Evolutionary conservation across 2,113 vertebrate genomes (phyloP).

Genomic region (Seriola quinqueradiata): DNA sequence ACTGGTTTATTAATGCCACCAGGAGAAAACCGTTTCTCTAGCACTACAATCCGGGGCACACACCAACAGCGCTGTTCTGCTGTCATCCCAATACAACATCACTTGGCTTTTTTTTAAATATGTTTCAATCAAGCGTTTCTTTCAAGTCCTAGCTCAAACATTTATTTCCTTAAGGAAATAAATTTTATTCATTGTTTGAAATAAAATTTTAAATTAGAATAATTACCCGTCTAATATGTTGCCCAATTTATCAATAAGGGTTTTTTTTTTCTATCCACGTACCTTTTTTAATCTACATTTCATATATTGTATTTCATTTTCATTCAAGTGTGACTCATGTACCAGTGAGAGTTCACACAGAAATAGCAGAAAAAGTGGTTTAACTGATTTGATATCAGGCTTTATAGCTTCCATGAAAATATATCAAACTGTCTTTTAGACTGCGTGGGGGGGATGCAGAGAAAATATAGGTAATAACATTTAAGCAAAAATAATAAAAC

Average conservation of each 20-base stretch:
- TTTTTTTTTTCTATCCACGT: background rate
- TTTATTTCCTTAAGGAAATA: background rate
- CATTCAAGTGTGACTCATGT: slow-evolving; percentile 45
- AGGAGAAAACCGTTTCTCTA: slow-evolving; percentile 9
- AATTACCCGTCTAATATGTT: background rate
- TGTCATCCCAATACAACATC: background rate
- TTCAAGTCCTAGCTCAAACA: background rate
- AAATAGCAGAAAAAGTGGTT: slow-evolving; percentile 56
- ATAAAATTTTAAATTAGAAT: background rate
- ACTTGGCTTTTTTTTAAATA: background rate
- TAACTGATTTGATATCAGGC: slow-evolving; percentile 69
- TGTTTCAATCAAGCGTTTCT: background rate
- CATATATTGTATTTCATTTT: slow-evolving; percentile 46
- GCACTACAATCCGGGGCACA: background rate
- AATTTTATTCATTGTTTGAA: background rate
- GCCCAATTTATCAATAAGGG: background rate
- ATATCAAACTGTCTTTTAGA: slow-evolving; percentile 71
- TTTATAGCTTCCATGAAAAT: slow-evolving; percentile 64
- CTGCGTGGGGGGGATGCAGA: slow-evolving; percentile 12
- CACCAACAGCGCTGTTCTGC: background rate
- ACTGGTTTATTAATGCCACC: background rate
- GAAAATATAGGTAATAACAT: slow-evolving; percentile 75
- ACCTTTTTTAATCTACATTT: slow-evolving; percentile 46
- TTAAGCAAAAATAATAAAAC: slow-evolving; percentile 81
- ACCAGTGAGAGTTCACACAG: slow-evolving; percentile 25